These are phyloP conservation scores for Oreochromis grahami DNA, from an alignment of 2,797 vertebrate genomes.

Conservation along the genomic window DNA sequence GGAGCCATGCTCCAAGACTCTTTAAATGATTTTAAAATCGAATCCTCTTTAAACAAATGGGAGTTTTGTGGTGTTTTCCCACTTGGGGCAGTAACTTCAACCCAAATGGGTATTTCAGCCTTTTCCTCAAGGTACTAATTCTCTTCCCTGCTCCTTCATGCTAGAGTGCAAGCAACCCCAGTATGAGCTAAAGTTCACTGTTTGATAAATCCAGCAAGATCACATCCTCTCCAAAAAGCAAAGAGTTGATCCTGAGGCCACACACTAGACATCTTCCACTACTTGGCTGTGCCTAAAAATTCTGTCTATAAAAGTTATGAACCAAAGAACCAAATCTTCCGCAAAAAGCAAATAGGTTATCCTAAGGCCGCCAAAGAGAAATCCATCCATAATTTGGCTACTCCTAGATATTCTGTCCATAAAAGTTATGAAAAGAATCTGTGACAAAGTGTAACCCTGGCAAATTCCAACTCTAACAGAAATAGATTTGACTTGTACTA, in stretches of 20 bases:
- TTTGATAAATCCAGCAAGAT: background rate
- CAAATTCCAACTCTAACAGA: background rate
- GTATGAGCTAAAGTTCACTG: background rate
- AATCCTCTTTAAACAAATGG: background rate
- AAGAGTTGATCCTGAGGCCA: background rate
- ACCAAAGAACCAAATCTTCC: background rate
- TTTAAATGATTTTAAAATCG: background rate
- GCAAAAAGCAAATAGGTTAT: background rate
- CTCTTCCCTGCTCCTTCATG: background rate
- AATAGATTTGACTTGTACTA: background rate
- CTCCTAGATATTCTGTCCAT: background rate
- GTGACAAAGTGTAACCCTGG: background rate
- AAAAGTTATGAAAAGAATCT: background rate
- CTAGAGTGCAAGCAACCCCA: background rate
- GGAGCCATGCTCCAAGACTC: background rate
- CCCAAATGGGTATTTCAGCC: background rate
- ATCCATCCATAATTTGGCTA: background rate
- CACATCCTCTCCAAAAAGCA: background rate
- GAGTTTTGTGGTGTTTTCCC: background rate
- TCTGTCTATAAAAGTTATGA: background rate
- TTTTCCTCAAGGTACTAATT: background rate
- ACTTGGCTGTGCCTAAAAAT: background rate
- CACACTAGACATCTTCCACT: too few relatives aligned
- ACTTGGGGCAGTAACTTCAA: background rate
- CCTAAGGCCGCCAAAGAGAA: rapidly evolving